A percentile compares a stretch with the other conserved stretches of the same genome.
Evolutionary conservation across 2,888 invertebrate genomes (phyloP).

Genomic region (Drosophila anomalata): DNA sequence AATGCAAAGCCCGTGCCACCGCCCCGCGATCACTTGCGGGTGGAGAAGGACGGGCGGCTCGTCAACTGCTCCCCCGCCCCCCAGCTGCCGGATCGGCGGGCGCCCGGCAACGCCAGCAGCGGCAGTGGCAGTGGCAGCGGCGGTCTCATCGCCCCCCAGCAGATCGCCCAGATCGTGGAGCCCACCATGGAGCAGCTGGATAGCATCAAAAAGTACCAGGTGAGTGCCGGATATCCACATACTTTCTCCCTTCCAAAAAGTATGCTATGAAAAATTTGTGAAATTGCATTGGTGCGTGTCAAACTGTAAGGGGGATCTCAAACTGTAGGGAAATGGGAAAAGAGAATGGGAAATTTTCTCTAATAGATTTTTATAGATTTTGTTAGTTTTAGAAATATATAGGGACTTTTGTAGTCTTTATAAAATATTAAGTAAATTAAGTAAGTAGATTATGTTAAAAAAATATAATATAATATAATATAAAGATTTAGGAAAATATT

Average conservation of each 20-base stretch:
- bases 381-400: too few relatives aligned
- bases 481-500: too few relatives aligned
- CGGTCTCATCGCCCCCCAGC: conserved; percentile 60
- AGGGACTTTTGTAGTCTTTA: too few relatives aligned
- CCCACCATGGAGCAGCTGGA: conserved; percentile 95
- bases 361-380: too few relatives aligned
- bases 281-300: not conserved
- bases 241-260: conserved; percentile 33
- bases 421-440: too few relatives aligned
- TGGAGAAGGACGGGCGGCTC: conserved; percentile 86
- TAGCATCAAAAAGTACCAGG: conserved; percentile 96
- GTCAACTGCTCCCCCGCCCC: conserved; percentile 89
- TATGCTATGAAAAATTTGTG: conserved; percentile 48
- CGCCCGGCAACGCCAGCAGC: conserved; percentile 57
- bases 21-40: conserved; percentile 88
- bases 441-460: too few relatives aligned
- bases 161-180: conserved; percentile 85
- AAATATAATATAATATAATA: too few relatives aligned
- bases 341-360: too few relatives aligned
- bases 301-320: conserved; percentile 16
- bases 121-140: conserved; percentile 77
- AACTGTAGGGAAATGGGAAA: not conserved
- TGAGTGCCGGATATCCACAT: conserved; percentile 83
- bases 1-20: conserved; percentile 84
- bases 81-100: conserved; percentile 87